phyloP scores from a whole-genome alignment of 1,140 invertebrate species.

The Drosophila persimilis region DNA sequence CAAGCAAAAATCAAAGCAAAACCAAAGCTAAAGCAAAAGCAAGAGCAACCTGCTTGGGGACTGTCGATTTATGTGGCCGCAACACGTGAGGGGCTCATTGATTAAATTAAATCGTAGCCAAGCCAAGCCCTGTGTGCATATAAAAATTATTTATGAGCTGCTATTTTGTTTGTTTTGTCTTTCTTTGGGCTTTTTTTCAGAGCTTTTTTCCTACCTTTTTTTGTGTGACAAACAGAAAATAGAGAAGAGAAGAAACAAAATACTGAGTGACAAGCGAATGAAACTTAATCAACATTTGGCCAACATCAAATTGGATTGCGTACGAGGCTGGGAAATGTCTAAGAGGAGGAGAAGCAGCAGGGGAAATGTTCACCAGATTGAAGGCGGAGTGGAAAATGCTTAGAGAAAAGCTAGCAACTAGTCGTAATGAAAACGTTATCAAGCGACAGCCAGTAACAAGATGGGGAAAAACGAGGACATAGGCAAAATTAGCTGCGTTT shows the following conservation, averaged over 20 bases:
- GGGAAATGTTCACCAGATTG: conserved; percentile 8
- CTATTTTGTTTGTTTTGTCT: conserved; percentile 39
- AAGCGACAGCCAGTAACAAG: conserved; percentile 56
- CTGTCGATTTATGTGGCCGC: conserved; percentile 72
- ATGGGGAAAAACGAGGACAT: conserved; percentile 27
- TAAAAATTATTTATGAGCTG: conserved; percentile 74
- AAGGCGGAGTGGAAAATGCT: conserved; percentile 11
- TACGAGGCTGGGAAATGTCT: conserved; percentile 38
- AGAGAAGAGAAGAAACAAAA: conserved; percentile 42
- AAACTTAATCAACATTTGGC: conserved; percentile 67
- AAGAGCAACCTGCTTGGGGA: conserved; percentile 39
- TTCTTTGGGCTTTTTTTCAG: conserved; percentile 16
- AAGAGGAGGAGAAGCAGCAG: conserved; percentile 5
- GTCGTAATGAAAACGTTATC: conserved; percentile 68
- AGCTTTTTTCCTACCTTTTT: conserved; percentile 20
- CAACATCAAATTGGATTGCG: conserved; percentile 72
- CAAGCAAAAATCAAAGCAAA: conserved; percentile 39
- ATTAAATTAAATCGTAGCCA: conserved; percentile 71
- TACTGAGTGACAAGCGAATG: conserved; percentile 59
- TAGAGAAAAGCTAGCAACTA: conserved; percentile 8
- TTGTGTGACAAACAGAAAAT: conserved; percentile 51
- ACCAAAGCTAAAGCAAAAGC: conserved; percentile 17
- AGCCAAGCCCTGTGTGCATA: conserved; percentile 58
- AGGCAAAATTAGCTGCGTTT: conserved; percentile 66
- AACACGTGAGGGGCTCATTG: conserved; percentile 73